These are phyloP conservation scores for Timandra comae DNA, from an alignment of 2,888 invertebrate species.

Conservation along the genomic window DNA sequence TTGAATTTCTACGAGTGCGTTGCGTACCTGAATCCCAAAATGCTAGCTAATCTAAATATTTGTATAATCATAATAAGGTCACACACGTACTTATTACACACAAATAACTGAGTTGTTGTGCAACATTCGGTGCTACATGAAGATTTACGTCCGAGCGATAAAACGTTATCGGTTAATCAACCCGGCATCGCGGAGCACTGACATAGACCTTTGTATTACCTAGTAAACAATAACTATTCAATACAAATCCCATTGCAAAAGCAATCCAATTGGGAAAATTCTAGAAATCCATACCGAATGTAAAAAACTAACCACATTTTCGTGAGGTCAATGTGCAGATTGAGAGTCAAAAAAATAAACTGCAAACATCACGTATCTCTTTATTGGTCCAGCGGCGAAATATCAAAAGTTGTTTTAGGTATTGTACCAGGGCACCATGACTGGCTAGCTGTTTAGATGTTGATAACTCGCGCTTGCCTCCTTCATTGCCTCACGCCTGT, in stretches of 20 bases:
- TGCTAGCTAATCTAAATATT: too few species aligned
- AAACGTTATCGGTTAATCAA: conserved; percentile 60
- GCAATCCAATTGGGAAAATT: background rate
- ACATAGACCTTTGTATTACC: conserved; percentile 45
- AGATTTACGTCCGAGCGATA: conserved; percentile 40
- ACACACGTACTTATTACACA: background rate
- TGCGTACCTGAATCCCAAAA: too few species aligned
- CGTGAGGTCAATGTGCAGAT: background rate
- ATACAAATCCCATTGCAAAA: background rate
- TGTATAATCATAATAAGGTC: too few species aligned
- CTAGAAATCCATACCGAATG: background rate
- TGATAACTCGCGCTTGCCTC: conserved; percentile 58
- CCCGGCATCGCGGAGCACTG: conserved; percentile 43
- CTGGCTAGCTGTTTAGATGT: conserved; percentile 50
- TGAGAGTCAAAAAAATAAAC: background rate
- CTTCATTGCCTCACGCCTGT: conserved; percentile 57
- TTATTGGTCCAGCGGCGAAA: conserved; percentile 51
- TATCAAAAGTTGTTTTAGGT: conserved; percentile 57
- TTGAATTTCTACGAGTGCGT: too few species aligned
- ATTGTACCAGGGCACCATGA: conserved; percentile 55
- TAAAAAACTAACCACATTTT: background rate
- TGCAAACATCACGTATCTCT: conserved; percentile 35
- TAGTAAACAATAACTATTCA: background rate
- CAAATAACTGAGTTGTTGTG: conserved; percentile 22
- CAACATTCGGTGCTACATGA: conserved; percentile 37